Conservation (phyloP, 2,888 invertebrate genomes). For the Pollenia amentaria region DNA sequence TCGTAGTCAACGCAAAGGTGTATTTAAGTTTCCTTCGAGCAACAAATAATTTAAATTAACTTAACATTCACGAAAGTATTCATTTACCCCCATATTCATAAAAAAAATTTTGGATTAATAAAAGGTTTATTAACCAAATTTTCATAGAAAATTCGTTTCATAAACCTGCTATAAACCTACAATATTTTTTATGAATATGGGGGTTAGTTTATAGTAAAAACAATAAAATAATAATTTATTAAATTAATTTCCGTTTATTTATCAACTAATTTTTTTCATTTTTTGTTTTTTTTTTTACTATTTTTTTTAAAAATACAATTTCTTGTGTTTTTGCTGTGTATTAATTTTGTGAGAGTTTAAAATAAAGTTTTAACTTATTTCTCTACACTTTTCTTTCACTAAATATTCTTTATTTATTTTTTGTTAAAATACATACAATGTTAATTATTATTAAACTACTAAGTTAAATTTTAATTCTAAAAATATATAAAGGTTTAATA, state of each 20-base stretch:
- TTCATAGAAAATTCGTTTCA: no score
- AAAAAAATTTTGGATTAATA: no score
- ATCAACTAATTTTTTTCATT: slow-evolving; percentile 49
- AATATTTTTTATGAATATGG: no score
- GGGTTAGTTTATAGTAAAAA: slow-evolving; percentile 36
- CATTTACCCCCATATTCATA: no score
- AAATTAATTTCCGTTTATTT: slow-evolving; percentile 61
- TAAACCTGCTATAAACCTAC: no score
- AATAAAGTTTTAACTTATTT: slow-evolving; percentile 38
- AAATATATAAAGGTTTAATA: slow-evolving; percentile 22
- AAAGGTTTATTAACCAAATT: no score
- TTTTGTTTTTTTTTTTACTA: slow-evolving; percentile 1
- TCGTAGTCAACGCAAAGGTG: slow-evolving; percentile 83
- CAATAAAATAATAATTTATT: slow-evolving; percentile 46
- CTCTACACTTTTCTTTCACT: slow-evolving; percentile 36
- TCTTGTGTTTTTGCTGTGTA: slow-evolving; percentile 43
- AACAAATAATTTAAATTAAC: slow-evolving; percentile 75
- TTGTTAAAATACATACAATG: slow-evolving; percentile 61
- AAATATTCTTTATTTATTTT: slow-evolving; percentile 17
- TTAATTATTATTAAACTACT: slow-evolving; percentile 58
- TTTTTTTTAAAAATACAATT: slow-evolving; percentile 56
- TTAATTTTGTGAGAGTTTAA: slow-evolving; percentile 33
- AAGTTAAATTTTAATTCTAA: slow-evolving; percentile 43
- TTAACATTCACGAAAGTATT: slow-evolving; percentile 33
- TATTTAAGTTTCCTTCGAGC: slow-evolving; percentile 83